phyloP scores from a whole-genome alignment of 2,888 invertebrate genomes.

The Mylabris sibirica region DNA sequence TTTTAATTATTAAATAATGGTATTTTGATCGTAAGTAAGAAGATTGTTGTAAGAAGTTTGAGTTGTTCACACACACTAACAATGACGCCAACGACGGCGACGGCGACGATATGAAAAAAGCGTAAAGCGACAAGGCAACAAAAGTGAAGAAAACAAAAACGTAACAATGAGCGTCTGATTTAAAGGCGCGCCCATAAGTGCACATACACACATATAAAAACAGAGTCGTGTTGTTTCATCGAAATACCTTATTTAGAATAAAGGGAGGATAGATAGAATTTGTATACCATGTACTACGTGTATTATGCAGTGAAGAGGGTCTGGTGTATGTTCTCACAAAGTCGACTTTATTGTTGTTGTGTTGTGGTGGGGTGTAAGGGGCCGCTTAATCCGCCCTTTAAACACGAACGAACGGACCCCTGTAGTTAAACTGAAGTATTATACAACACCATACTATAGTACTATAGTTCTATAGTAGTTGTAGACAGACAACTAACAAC shows the following conservation, averaged over 20 bases:
- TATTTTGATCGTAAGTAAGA: neutral
- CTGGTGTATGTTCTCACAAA: slow-evolving; percentile 1
- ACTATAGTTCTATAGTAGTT: neutral
- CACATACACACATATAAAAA: slow-evolving; percentile 10
- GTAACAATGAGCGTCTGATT: slow-evolving; percentile 18
- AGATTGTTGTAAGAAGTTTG: neutral
- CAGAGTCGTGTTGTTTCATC: slow-evolving; percentile 7
- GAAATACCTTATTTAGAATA: slow-evolving; percentile 15
- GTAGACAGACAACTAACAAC: slow-evolving; percentile 7
- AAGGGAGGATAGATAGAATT: neutral
- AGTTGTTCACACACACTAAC: neutral
- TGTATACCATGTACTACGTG: slow-evolving; percentile 1
- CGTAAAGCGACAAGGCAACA: neutral
- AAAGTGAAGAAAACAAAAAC: neutral
- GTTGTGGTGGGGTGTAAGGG: no score
- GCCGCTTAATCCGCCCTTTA: slow-evolving; percentile 30
- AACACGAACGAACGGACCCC: slow-evolving; percentile 20
- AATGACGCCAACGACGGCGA: neutral
- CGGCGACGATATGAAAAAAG: neutral
- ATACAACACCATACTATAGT: neutral
- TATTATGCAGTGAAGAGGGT: neutral
- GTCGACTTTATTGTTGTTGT: slow-evolving; percentile 14
- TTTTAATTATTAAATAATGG: neutral
- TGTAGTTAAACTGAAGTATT: slow-evolving; percentile 18
- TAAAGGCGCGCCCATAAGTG: slow-evolving; percentile 18